Conservation (phyloP, 2,113 vertebrate species). For the Isichthys henryi region DNA sequence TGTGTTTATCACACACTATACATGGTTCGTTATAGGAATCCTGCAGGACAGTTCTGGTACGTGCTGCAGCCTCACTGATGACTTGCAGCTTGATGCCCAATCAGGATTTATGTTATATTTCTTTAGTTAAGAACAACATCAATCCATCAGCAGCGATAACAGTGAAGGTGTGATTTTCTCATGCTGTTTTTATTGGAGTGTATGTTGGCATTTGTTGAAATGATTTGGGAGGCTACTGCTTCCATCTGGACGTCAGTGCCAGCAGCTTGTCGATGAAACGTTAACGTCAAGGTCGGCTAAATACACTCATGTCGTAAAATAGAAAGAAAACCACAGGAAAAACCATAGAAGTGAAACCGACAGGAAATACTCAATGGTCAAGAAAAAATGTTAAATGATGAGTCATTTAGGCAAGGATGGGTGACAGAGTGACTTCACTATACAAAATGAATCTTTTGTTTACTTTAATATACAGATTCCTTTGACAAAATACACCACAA, state of each 20-base stretch:
- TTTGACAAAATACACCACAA: background rate
- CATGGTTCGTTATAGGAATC: background rate
- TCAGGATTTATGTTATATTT: background rate
- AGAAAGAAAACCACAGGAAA: background rate
- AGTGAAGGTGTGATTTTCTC: background rate
- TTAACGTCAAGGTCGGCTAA: background rate
- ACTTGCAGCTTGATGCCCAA: background rate
- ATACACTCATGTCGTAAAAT: background rate
- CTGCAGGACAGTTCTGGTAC: background rate
- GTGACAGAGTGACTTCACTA: background rate
- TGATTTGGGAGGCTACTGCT: background rate
- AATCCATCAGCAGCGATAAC: background rate
- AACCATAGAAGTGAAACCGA: background rate
- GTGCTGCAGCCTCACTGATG: background rate
- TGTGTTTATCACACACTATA: background rate
- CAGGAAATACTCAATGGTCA: background rate
- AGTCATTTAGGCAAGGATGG: background rate
- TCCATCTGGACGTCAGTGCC: background rate
- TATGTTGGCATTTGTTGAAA: background rate
- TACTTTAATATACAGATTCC: background rate
- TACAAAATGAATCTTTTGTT: background rate
- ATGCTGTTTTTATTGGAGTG: background rate
- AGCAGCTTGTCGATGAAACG: background rate
- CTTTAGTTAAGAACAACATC: background rate
- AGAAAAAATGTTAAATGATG: background rate